Base-by-base conservation (phyloP, 2,113 vertebrate genomes). In the Anolis sagrei region DNA sequence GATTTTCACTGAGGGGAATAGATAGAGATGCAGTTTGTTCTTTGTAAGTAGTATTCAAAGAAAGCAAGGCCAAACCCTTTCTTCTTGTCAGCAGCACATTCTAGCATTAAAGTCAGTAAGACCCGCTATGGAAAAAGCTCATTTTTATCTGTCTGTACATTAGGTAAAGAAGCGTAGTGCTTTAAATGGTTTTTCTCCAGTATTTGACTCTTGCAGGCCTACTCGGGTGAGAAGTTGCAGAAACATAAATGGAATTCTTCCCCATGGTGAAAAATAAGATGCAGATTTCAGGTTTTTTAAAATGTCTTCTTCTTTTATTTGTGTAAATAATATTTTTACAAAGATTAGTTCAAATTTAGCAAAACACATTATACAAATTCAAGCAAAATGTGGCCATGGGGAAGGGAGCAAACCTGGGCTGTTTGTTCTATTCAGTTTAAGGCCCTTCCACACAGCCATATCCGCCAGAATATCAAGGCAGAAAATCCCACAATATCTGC, bases 91-190 rank as follows among this genome's bases (percentile, higher is more conserved):
- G 44, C 61, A 86, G 34, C 16, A 2, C 1, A 39, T 72, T 82
- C n/a, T n/a, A 88, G 70, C 6, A 69, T 76, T 91, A 84, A 93
- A 93, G 82, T 29, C 64, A 66, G 25, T 16, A 49, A 85, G 92
- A 16, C 72, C 72, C 11, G n/a, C 27, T 61, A 27, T 9, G 29
- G 64, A 48, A 0, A 29, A 61, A 83, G 80, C 75, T 58, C 76
- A 82, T 48, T 76, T 49, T 13, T 0, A 34, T 10, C 77, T 75
- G 84, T 73, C 82, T 0, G 1, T 1, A 23, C 0, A 0, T 64
- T 85, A 81, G 54, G 7, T 44, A 76, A 87, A 89, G 62, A 36
- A 0, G 7, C 32, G 8, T 77, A 39, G 0, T 0, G 11, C 49
- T 5, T 2, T 83, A 86, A 83, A 76, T 54, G 87, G 82, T 79